These are phyloP conservation scores for Amphiura filiformis DNA, from an alignment of 35 echinoderm and acorn worm genomes.

Conservation along the genomic window DNA sequence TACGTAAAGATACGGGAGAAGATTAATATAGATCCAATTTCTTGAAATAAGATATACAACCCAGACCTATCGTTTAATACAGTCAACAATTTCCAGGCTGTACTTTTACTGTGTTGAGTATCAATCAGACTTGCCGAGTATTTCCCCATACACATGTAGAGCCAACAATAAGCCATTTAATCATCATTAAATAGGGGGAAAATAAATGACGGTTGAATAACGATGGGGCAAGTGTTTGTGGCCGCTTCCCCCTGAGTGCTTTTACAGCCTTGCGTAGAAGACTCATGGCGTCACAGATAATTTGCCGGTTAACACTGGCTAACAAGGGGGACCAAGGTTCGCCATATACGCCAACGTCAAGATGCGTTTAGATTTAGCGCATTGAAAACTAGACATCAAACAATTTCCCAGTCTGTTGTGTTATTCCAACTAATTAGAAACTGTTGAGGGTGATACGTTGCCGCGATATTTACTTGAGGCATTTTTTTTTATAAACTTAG, in stretches of 20 bases:
- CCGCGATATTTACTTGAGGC: slow-evolving; percentile 19
- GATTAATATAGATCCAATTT: too few species aligned
- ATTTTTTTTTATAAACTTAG: not conserved
- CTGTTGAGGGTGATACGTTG: slow-evolving; percentile 23
- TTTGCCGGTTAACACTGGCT: slow-evolving; percentile 40
- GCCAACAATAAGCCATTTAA: not conserved
- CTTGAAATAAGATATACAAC: too few species aligned
- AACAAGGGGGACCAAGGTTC: slow-evolving; percentile 37
- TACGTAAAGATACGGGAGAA: too few species aligned
- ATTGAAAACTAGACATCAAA: not conserved
- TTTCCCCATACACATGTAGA: not conserved
- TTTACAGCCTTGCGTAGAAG: slow-evolving; percentile 19
- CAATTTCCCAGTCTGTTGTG: slow-evolving; percentile 9
- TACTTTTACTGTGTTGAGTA: too few species aligned
- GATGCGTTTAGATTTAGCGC: not conserved
- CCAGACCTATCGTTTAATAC: too few species aligned
- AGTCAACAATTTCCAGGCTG: too few species aligned
- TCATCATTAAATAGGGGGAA: slow-evolving; percentile 15
- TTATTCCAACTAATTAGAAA: slow-evolving; percentile 50
- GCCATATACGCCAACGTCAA: slow-evolving; percentile 9
- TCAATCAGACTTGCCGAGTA: too few species aligned
- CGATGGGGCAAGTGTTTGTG: slow-evolving; percentile 15
- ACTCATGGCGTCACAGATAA: slow-evolving; percentile 39
- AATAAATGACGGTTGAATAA: slow-evolving; percentile 28
- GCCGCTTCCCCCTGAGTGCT: slow-evolving; percentile 16